phyloP scores from a whole-genome alignment of 2,797 vertebrate genomes.

The Premnoplex brunnescens region DNA sequence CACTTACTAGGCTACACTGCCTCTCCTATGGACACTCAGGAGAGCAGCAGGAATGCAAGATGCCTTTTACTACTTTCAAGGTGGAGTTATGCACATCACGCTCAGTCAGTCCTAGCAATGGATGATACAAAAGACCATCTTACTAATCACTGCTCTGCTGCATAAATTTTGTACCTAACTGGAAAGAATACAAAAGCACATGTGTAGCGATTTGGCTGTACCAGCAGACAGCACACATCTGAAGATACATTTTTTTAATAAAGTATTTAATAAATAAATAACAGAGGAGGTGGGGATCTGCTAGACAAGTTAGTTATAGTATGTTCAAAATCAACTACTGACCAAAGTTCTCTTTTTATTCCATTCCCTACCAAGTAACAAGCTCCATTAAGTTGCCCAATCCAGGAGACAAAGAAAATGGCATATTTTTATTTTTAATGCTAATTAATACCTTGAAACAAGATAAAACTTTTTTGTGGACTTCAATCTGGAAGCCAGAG shows the following conservation, averaged over 20 bases:
- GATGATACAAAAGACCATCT: background rate
- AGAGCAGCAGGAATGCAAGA: background rate
- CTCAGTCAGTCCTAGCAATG: background rate
- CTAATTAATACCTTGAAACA: background rate
- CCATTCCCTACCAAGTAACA: background rate
- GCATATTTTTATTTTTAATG: background rate
- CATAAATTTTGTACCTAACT: background rate
- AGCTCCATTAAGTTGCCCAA: background rate
- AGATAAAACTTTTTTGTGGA: background rate
- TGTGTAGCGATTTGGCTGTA: background rate
- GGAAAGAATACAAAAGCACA: background rate
- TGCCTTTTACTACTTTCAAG: background rate
- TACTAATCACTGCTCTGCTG: background rate
- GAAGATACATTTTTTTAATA: background rate
- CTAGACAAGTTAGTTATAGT: background rate
- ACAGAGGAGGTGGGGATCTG: background rate
- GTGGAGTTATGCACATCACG: background rate
- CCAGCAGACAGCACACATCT: accelerated
- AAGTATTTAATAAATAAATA: background rate
- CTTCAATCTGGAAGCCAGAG: background rate
- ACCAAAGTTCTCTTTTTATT: background rate
- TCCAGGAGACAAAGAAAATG: background rate
- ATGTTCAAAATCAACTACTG: background rate
- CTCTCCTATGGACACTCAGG: background rate
- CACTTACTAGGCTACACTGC: background rate